A percentile compares a stretch with the other conserved stretches of the same genome.
Conservation (phyloP, 2,797 vertebrate species). For the Macrochelys suwanniensis region DNA sequence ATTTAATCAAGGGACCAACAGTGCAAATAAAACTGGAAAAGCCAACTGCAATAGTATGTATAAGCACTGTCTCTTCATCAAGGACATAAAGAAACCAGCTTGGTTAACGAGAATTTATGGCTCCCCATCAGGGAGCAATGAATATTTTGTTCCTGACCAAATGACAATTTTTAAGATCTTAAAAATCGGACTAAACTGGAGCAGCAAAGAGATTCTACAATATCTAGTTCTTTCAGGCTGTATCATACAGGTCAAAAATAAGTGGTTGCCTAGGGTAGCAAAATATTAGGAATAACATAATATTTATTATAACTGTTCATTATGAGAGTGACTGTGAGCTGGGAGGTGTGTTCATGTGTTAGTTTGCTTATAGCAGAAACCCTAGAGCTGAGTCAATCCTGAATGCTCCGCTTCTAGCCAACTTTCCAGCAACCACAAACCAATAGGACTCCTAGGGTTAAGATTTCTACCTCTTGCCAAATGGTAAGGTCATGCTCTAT, state of each 20-base stretch:
- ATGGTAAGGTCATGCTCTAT: constrained; percentile 66
- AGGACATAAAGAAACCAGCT: constrained; percentile 45
- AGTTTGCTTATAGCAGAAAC: constrained; percentile 76
- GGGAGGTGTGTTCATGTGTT: constrained; percentile 64
- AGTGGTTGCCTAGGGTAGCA: constrained; percentile 73
- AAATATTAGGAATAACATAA: constrained; percentile 74
- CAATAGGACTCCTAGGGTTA: constrained; percentile 72
- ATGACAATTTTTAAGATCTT: constrained; percentile 69
- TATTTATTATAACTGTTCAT: constrained; percentile 53
- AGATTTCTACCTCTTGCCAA: constrained; percentile 66
- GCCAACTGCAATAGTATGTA: constrained; percentile 65
- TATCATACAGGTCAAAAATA: constrained; percentile 28
- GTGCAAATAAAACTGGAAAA: constrained; percentile 47
- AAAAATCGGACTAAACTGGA: constrained; percentile 68
- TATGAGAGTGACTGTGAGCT: neutral
- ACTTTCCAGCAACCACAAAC: constrained; percentile 68
- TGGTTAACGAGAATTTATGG: constrained; percentile 67
- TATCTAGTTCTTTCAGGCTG: constrained; percentile 62
- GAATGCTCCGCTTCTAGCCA: constrained; percentile 48
- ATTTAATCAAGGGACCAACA: constrained; percentile 53
- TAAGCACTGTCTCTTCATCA: constrained; percentile 44
- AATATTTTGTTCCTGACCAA: constrained; percentile 66
- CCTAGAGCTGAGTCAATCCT: constrained; percentile 67
- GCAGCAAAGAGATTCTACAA: constrained; percentile 70
- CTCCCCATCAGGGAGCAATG: constrained; percentile 72